Percentiles rank a stretch among this genome's conserved stretches.
Evolutionary conservation across 1,140 invertebrate species (phyloP).

Genomic region (Drosophila eugracilis): DNA sequence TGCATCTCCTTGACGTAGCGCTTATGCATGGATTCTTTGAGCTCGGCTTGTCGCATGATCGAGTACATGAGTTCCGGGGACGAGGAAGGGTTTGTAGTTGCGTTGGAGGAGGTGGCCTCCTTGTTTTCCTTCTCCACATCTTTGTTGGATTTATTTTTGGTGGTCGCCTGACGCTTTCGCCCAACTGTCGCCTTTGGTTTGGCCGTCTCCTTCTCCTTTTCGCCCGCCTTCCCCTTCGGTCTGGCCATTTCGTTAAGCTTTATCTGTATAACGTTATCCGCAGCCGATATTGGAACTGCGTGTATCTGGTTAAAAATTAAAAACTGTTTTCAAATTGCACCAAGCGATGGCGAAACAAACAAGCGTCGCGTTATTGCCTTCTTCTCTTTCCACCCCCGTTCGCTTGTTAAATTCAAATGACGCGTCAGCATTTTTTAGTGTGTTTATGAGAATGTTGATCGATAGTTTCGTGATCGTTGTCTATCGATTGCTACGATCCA

Average conservation of each 20-base stretch:
- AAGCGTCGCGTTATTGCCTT: conserved; percentile 63
- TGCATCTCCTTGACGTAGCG: conserved; percentile 87
- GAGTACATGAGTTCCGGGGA: conserved; percentile 54
- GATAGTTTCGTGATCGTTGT: conserved; percentile 9
- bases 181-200: neutral
- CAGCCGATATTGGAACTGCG: neutral
- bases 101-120: neutral
- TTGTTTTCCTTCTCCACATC: conserved; percentile 52
- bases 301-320: neutral
- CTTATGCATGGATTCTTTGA: conserved; percentile 87
- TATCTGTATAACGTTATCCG: neutral
- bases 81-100: neutral
- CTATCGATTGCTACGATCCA: neutral
- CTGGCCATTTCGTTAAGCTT: conserved; percentile 31
- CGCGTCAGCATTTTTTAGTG: conserved; percentile 29
- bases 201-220: conserved; percentile 1
- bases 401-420: conserved; percentile 56
- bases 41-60: conserved; percentile 87
- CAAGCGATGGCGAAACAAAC: conserved; percentile 45
- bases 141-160: conserved; percentile 28
- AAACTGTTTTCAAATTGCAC: conserved; percentile 38
- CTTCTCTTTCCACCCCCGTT: conserved; percentile 57
- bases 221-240: conserved; percentile 23
- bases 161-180: conserved; percentile 14
- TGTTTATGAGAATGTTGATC: conserved; percentile 13